Evolutionary conservation across 2,888 invertebrate species (phyloP), one percentile per base, ranked within the genome.

Genomic region (Cheilosia impressa): DNA sequence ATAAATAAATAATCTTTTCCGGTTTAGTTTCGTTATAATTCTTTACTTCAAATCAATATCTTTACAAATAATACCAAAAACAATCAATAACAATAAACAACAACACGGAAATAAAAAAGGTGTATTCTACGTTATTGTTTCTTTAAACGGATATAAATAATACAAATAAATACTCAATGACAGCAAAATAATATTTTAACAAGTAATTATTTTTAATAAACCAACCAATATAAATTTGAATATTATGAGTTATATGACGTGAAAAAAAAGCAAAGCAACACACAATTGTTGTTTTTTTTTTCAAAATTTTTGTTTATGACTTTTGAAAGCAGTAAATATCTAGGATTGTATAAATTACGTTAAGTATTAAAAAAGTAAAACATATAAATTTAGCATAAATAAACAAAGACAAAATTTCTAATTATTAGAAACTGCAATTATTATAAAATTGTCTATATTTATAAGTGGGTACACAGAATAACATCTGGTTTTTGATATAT

Each of bases 91-190:
- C 71, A 87, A 87, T 76, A 65, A 84, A 87, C 79, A 87, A 87
- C 71, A 82, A 87, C 31, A 31, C 31, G 87, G 87, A 87, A 88
- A 89, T 87, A 88, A 88, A 87, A 88, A 89, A 88, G 88, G 89
- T 90, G 90, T 90, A 91, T 90, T 91, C 89, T 90, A 90, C 89
- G 89, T 90, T 90, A 90, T 90, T 89, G 87, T 81, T 73, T 88
- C 69, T 34, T 75, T 63, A 73, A 69, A 79, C 50, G 69, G 17
- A 53, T 78, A 80, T 34, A 41, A 47, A 50, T 38, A 66, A 76
- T 60, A 34, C 58, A 78, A 68, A 58, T 24, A 76, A 72, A 78
- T 71, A 84, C 62, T 60, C 62, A 72, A 80, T 72, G 77, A 77
- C 62, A 69, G 87, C 65, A 79, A 87, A 87, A 81, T 75, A 71